Conservation (phyloP, 2,113 vertebrate species). For the Machaerirhynchus nigripectus region DNA sequence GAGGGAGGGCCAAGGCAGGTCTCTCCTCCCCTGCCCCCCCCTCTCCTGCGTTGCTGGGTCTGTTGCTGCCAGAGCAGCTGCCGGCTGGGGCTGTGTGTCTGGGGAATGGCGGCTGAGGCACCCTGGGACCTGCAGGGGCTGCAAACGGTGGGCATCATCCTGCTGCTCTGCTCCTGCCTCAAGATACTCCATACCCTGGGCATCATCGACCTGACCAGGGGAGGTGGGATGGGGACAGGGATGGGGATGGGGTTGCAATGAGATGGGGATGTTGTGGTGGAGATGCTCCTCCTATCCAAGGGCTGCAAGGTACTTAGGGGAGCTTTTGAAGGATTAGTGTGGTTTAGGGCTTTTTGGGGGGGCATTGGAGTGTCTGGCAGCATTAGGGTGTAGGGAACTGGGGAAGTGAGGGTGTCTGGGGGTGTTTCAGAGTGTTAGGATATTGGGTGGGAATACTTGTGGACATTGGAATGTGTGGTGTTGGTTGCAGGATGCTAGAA, state of each 20-base stretch:
- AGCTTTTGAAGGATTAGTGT: not conserved
- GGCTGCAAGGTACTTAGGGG: not conserved
- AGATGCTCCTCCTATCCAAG: not conserved
- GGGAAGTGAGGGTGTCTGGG: not conserved
- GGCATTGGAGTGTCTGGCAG: not conserved
- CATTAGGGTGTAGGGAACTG: not conserved
- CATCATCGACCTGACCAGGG: constrained; percentile 4
- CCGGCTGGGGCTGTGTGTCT: not conserved
- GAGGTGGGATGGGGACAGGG: not conserved
- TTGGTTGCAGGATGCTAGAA: not conserved
- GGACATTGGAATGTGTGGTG: not conserved
- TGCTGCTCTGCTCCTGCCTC: constrained; percentile 41
- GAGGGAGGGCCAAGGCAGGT: constrained; percentile 16
- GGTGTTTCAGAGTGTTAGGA: not conserved
- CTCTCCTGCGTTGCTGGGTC: not conserved
- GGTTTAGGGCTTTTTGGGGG: not conserved
- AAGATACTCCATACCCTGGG: constrained; percentile 28
- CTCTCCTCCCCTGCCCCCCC: constrained; percentile 26
- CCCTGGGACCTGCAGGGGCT: constrained; percentile 17
- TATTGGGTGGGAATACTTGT: not conserved
- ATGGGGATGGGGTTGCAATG: not conserved
- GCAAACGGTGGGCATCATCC: constrained; percentile 36
- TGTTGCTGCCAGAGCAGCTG: not conserved
- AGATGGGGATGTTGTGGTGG: not conserved
- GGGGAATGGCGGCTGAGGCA: not conserved